Conservation (phyloP, 2,888 invertebrate genomes). For the Drosophila sordidapex region DNA sequence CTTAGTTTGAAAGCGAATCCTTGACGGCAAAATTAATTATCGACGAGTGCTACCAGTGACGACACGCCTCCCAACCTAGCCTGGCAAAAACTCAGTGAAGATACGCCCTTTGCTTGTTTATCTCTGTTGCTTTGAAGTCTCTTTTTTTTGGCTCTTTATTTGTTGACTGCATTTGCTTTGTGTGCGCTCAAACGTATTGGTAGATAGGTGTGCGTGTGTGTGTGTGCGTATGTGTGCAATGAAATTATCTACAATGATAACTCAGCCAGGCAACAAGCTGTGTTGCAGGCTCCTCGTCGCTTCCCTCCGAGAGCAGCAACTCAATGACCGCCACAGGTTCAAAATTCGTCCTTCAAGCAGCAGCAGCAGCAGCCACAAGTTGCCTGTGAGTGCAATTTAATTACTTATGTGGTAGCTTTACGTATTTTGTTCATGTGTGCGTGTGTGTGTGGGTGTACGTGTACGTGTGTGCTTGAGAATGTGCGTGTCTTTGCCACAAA, state of each 20-base stretch:
- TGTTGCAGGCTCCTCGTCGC: conserved; percentile 26
- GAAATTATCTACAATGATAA: conserved; percentile 73
- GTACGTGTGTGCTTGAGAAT: conserved; percentile 1
- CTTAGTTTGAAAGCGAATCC: conserved; percentile 66
- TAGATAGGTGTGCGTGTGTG: conserved; percentile 1
- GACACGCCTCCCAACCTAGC: conserved; percentile 29
- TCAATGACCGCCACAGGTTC: conserved; percentile 52
- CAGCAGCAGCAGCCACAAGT: conserved; percentile 40
- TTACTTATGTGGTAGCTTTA: conserved; percentile 63
- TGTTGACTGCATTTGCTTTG: conserved; percentile 57
- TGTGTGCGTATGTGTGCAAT: conserved; percentile 46
- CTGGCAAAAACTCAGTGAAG: conserved; percentile 37
- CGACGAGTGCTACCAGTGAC: conserved; percentile 34
- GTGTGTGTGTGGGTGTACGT: conserved; percentile 19
- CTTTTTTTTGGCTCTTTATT: conserved; percentile 50
- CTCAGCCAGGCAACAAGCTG: conserved; percentile 31
- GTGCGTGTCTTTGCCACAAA: conserved; percentile 30
- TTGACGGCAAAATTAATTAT: conserved; percentile 76
- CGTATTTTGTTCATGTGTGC: not conserved
- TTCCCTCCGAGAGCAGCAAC: conserved; percentile 11
- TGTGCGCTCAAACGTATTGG: conserved; percentile 8
- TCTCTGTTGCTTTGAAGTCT: conserved; percentile 54
- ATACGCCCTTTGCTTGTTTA: conserved; percentile 75
- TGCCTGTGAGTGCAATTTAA: conserved; percentile 71
- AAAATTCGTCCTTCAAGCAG: conserved; percentile 69